Conservation (phyloP, 37 sponge, comb jelly and placozoan genomes). For the Mnemiopsis leidyi region DNA sequence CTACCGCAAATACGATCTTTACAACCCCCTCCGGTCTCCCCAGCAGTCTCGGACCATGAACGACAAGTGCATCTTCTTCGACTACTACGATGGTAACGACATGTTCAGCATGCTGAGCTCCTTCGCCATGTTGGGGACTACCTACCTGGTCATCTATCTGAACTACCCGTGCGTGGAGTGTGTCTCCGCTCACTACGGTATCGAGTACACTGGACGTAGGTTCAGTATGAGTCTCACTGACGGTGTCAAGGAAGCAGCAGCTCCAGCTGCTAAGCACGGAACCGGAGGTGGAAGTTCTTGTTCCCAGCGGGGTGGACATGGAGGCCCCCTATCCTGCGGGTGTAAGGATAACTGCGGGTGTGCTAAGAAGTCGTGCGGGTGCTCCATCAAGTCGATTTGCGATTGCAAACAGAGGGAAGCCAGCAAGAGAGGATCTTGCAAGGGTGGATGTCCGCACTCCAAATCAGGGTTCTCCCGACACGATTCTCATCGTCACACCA, state of each 20-base stretch:
- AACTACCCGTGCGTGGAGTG: conserved; percentile 37
- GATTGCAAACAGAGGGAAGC: conserved; percentile 37
- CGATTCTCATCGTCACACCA: conserved; percentile 3
- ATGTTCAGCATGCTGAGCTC: conserved; percentile 31
- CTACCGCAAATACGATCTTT: conserved; percentile 26
- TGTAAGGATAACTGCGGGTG: conserved; percentile 5
- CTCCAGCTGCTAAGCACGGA: neutral
- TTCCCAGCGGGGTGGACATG: neutral
- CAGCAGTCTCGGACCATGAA: neutral
- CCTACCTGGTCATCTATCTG: conserved; percentile 25
- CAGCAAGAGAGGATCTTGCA: conserved; percentile 10
- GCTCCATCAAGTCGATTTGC: conserved; percentile 4
- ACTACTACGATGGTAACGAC: conserved; percentile 26
- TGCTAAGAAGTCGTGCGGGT: conserved; percentile 26
- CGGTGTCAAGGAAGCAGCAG: neutral
- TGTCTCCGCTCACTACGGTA: conserved; percentile 4
- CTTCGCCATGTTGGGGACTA: conserved; percentile 28
- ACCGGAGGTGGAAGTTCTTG: neutral
- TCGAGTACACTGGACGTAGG: neutral
- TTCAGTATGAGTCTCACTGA: neutral
- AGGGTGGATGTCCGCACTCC: conserved; percentile 24
- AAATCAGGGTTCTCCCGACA: neutral
- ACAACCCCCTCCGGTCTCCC: conserved; percentile 30
- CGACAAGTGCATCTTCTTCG: conserved; percentile 42
- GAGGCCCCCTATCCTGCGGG: neutral